Conservation (phyloP, 2,797 vertebrate species). For the Gallinago stenura region DNA sequence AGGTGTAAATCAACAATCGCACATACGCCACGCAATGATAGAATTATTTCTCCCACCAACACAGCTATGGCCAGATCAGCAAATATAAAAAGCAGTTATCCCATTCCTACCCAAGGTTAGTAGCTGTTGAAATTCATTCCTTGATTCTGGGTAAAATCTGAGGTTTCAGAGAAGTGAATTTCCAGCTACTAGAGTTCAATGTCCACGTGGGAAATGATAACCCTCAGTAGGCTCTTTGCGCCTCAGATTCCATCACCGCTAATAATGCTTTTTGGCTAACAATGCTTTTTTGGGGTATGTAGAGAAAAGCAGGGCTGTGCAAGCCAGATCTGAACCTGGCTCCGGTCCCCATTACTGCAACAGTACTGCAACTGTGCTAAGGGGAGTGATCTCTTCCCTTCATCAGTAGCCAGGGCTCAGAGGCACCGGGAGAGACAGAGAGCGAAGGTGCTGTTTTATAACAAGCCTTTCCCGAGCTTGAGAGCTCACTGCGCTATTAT, state of each 20-base stretch:
- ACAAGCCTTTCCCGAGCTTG: conserved; percentile 11
- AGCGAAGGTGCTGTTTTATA: conserved; percentile 28
- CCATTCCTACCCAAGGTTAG: neutral
- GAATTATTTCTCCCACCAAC: neutral
- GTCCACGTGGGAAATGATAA: neutral
- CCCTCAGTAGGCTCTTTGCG: neutral
- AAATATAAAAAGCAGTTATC: neutral
- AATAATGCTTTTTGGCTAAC: neutral
- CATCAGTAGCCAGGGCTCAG: neutral
- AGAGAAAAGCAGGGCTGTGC: neutral
- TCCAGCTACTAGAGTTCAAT: neutral
- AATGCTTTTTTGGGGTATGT: neutral
- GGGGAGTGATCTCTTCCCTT: conserved; percentile 33
- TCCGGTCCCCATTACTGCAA: neutral
- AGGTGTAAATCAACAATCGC: neutral
- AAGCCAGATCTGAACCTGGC: neutral
- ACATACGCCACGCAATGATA: neutral
- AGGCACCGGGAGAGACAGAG: conserved; percentile 4
- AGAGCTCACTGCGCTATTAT: conserved; percentile 36
- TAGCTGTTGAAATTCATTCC: neutral
- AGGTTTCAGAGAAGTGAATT: neutral
- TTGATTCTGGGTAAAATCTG: neutral
- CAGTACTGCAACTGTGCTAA: conserved; percentile 18
- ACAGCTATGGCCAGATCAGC: neutral
- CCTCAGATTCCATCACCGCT: neutral